phyloP scores from a whole-genome alignment of 2,888 invertebrate species.

The Reticulitermes lucifugus region DNA sequence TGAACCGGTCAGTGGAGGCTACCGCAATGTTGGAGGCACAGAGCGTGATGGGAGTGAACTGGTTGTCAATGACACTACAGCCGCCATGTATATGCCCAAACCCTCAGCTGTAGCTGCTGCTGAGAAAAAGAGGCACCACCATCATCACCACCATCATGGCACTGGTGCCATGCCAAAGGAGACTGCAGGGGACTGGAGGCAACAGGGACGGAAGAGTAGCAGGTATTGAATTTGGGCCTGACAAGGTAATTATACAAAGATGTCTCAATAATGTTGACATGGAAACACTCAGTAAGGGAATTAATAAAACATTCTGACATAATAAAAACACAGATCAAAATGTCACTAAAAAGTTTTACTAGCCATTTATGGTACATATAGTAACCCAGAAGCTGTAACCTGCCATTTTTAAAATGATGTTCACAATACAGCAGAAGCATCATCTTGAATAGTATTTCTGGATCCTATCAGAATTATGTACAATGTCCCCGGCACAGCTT shows the following conservation, averaged over 20 bases:
- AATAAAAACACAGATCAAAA: not conserved
- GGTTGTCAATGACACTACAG: conserved; percentile 74
- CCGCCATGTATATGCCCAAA: conserved; percentile 52
- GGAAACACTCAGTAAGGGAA: not conserved
- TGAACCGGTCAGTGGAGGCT: conserved; percentile 78
- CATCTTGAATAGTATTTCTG: not conserved
- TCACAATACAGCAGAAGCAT: not conserved
- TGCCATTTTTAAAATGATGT: not conserved
- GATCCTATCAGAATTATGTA: not conserved
- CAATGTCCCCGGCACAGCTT: not conserved
- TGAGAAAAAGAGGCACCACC: conserved; percentile 77
- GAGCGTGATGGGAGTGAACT: conserved; percentile 80
- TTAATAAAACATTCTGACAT: not conserved
- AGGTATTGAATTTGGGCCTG: conserved; percentile 43
- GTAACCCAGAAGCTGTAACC: not conserved
- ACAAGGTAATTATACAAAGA: not conserved
- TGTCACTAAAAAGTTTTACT: not conserved
- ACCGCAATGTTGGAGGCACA: conserved; percentile 61
- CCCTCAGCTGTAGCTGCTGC: conserved; percentile 55
- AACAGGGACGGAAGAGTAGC: conserved; percentile 47
- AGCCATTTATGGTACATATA: not conserved
- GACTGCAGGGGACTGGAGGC: conserved; percentile 46
- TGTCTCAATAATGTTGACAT: not conserved
- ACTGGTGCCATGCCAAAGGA: conserved; percentile 37
- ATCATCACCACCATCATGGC: conserved; percentile 80